Conservation (phyloP, 2,113 vertebrate genomes). For the Halichoerus grypus region DNA sequence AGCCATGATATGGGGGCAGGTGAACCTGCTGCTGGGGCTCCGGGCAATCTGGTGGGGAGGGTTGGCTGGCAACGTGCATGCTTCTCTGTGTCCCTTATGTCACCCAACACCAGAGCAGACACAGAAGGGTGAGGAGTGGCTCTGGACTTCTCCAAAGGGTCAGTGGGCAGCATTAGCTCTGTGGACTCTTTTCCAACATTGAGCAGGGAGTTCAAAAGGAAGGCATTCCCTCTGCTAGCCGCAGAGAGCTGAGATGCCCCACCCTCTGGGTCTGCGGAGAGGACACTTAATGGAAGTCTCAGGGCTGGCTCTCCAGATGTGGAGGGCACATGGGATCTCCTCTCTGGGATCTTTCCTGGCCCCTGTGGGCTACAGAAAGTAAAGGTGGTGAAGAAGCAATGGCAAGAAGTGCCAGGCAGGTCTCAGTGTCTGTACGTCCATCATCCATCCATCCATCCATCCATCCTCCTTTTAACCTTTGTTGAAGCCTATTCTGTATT, state of each 20-base stretch:
- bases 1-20: background rate
- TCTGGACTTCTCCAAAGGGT: background rate
- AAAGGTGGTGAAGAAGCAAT: background rate
- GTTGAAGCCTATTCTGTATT: background rate
- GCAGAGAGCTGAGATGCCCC: background rate
- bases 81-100: fast-evolving
- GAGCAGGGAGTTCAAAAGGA: background rate
- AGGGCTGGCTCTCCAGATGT: background rate
- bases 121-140: too few relatives aligned
- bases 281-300: background rate
- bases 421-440: fast-evolving
- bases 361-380: background rate
- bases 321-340: background rate
- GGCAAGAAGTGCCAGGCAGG: background rate
- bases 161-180: too few relatives aligned
- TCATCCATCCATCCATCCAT: background rate
- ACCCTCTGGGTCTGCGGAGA: background rate
- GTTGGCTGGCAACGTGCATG: fast-evolving
- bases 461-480: background rate
- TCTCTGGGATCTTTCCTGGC: background rate
- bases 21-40: background rate
- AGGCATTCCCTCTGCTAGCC: background rate
- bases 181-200: background rate
- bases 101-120: too few relatives aligned
- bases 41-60: background rate